These are phyloP conservation scores for Alcedo quadribrachys DNA, from an alignment of 2,797 vertebrate genomes.

Conservation along the genomic window DNA sequence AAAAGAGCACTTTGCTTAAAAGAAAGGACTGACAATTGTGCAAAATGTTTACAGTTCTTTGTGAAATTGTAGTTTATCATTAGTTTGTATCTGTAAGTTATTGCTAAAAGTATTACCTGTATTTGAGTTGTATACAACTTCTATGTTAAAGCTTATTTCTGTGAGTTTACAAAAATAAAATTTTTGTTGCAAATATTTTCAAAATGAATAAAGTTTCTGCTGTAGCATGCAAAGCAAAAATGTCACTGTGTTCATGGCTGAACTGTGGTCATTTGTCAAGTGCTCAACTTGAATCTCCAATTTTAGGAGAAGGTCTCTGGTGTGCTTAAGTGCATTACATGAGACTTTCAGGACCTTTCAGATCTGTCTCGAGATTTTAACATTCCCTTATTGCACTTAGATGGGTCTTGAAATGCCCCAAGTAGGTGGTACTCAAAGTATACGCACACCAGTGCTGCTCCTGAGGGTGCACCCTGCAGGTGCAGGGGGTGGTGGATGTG, in stretches of 20 bases:
- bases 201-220: conserved; percentile 79
- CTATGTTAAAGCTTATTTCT: conserved; percentile 80
- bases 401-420: neutral
- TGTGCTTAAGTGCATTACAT: no score
- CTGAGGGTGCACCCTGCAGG: neutral
- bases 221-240: conserved; percentile 76
- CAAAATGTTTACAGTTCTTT: conserved; percentile 86
- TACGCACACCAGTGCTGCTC: neutral
- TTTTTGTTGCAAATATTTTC: conserved; percentile 77
- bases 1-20: conserved; percentile 91
- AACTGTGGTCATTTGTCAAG: neutral
- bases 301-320: neutral
- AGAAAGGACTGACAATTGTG: conserved; percentile 85
- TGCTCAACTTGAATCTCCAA: neutral
- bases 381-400: neutral
- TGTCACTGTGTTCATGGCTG: conserved; percentile 54
- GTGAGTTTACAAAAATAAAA: conserved; percentile 79
- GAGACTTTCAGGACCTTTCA: neutral
- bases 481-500: rapidly evolving
- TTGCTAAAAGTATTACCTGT: conserved; percentile 80
- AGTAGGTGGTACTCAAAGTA: neutral
- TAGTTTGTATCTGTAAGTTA: conserved; percentile 86
- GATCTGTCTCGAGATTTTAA: neutral
- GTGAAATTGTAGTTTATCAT: conserved; percentile 83
- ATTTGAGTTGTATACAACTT: conserved; percentile 82